Percentiles rank a stretch among this genome's conserved stretches.
Evolutionary conservation across 2,113 vertebrate species (phyloP).

Genomic region (Phrynocephalus versicolor): DNA sequence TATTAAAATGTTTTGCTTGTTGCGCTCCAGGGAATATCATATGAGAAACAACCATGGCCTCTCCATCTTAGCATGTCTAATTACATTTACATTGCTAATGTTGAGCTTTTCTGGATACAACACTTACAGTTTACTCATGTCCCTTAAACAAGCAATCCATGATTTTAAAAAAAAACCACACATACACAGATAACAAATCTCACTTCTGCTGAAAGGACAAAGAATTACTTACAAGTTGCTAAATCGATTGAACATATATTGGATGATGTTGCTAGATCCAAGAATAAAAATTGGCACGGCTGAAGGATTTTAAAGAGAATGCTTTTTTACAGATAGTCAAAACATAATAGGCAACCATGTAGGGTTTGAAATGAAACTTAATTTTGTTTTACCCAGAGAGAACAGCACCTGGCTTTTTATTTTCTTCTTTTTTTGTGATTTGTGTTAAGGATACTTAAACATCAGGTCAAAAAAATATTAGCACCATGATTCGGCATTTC

Average conservation of each 20-base stretch:
- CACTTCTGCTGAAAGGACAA: neutral
- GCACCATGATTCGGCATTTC: constrained; percentile 46
- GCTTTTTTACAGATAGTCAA: neutral
- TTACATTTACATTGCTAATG: neutral
- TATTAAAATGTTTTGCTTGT: neutral
- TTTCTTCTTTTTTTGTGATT: neutral
- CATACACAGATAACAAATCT: constrained; percentile 1
- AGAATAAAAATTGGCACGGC: neutral
- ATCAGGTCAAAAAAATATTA: constrained; percentile 37
- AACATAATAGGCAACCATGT: constrained; percentile 10
- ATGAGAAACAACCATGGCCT: neutral
- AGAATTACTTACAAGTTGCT: neutral
- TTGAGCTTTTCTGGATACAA: neutral
- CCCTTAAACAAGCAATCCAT: neutral
- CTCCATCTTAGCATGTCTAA: neutral
- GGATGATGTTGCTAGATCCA: too few species aligned
- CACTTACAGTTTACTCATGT: neutral
- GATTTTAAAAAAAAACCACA: neutral
- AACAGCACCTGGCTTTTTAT: neutral
- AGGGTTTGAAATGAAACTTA: neutral
- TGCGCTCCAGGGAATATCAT: neutral
- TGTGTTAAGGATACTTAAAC: constrained; percentile 9
- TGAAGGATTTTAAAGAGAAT: neutral
- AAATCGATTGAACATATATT: neutral
- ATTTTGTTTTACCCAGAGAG: neutral